Base-by-base conservation (phyloP, 2,113 vertebrate genomes). In the Suncus etruscus region DNA sequence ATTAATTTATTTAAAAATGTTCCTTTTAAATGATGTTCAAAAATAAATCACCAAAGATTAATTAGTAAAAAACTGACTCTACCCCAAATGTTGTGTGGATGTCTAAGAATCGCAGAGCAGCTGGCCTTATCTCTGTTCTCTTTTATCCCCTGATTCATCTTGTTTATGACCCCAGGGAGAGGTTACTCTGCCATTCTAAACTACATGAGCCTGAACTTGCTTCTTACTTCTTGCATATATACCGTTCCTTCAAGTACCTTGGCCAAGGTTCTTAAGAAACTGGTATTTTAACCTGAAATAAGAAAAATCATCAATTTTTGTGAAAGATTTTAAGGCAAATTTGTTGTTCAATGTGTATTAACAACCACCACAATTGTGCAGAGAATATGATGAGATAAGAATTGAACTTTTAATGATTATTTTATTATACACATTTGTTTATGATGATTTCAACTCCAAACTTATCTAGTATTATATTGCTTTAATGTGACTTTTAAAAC, bases 41-140 rank as follows among this genome's bases (percentile, higher is more conserved):
- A 91, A 92, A 94, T 92, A 96, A 96, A 95, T 95, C 84, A 87
- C 77, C 73, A 87, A 91, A 94, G 94, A 89, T 92, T 92, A 92
- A 93, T 86, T 74, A 72, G 75, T 29, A 74, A 94, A 94, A 85
- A 76, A 85, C 83, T 61, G 58, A 73, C 39, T 78, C 69, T 75
- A 75, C 70, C 78, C 15, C 58, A 61, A 61, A 66, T 66, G 80
- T 45, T 91, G 29, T 87, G 94, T 92, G 86, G 75, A 87, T 32
- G 70, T 84, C 93, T 82, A 58, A 89, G 50, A 87, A 87, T 90
- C 50, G 68, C 24, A 72, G 85, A 91, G 76, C 90, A 95, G 85
- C 90, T 94, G 90, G 87, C n/a, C 20, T n/a, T 7, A 20, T 73
- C 85, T 90, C 91, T 87, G 66, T 66, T 91, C 70, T 92, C 78